Evolutionary conservation across 2,888 invertebrate species (phyloP), one percentile per base, ranked within the genome.

Genomic region (Nomada flava): DNA sequence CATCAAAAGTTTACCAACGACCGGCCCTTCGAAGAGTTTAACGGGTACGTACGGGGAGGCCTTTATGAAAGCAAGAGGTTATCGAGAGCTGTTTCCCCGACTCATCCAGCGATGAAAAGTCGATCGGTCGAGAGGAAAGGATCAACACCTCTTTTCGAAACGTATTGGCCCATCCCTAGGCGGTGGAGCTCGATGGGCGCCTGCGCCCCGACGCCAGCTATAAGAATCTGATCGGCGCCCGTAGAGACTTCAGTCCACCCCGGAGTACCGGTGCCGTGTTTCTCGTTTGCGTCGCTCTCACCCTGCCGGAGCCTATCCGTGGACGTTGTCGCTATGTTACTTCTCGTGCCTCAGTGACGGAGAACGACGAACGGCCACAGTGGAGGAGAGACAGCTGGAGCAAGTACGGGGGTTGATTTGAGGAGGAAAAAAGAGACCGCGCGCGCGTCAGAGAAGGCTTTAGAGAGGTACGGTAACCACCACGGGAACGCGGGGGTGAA

Each of bases 161-260:
- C 73, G 83, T 70, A 70, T 72, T 71, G 77, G 82, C 78, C 82
- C 82, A 81, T 82, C 85, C 84, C 79, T 82, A 79, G 81, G 63
- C 77, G 83, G 57, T 47, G 71, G 65, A 74, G 79, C 80, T 75
- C 74, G 76, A 52, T 26, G 74, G 18, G 85, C 88, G 89, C 86
- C 59, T 82, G 86, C 87, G 84, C 84, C 70, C 63, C 82, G 26
- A 69, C 69, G 63, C 72, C 52, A 57, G 68, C 78, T 90, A 89
- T 89, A 90, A 90, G 86, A 87, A 80, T 69, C 79, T 57, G 73
- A 76, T 72, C 83, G 79, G 82, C 83, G 83, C 73, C 86, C 84
- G 84, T 81, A 83, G 85, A 76, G 76, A 83, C 83, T 90, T 86
- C 89, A 91, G 91, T 91, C 89, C 84, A 88, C 89, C 90, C 90